phyloP scores from a whole-genome alignment of 1,140 invertebrate species.

The Platorchestia sp. region DNA sequence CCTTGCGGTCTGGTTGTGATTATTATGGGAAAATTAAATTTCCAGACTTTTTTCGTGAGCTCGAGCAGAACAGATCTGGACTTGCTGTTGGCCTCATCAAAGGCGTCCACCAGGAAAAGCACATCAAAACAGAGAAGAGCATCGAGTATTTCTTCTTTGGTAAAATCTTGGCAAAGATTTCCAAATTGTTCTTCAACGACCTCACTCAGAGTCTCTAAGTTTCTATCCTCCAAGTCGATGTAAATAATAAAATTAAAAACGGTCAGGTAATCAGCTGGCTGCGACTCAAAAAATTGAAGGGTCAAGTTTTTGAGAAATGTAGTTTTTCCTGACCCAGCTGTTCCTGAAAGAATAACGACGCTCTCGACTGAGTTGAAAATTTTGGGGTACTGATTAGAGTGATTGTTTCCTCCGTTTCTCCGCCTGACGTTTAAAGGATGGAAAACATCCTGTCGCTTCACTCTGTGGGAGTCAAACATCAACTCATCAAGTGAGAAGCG shows the following conservation, averaged over 20 bases:
- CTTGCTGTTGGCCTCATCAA: not conserved
- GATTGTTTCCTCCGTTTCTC: not conserved
- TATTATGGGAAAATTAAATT: not conserved
- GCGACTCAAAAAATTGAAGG: conserved; percentile 7
- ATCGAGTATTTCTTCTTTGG: not conserved
- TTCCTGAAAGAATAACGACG: not conserved
- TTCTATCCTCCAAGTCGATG: not conserved
- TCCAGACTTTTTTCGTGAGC: not conserved
- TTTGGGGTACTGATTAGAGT: not conserved
- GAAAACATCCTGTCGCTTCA: not conserved
- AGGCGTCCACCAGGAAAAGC: not conserved
- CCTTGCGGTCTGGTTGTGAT: not conserved
- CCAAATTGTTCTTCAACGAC: not conserved
- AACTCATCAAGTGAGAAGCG: not conserved
- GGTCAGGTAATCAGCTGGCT: not conserved
- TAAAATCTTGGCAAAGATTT: not conserved
- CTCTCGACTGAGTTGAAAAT: not conserved
- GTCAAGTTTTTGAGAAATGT: not conserved
- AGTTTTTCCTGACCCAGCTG: not conserved
- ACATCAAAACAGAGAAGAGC: not conserved
- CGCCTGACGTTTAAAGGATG: not conserved
- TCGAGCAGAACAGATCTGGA: not conserved
- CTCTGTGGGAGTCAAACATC: not conserved
- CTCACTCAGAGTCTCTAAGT: not conserved
- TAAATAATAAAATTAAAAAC: not conserved